Percentiles rank a stretch among this genome's conserved stretches.
Evolutionary conservation across 2,113 vertebrate species (phyloP).

Genomic region (Polypterus senegalus): DNA sequence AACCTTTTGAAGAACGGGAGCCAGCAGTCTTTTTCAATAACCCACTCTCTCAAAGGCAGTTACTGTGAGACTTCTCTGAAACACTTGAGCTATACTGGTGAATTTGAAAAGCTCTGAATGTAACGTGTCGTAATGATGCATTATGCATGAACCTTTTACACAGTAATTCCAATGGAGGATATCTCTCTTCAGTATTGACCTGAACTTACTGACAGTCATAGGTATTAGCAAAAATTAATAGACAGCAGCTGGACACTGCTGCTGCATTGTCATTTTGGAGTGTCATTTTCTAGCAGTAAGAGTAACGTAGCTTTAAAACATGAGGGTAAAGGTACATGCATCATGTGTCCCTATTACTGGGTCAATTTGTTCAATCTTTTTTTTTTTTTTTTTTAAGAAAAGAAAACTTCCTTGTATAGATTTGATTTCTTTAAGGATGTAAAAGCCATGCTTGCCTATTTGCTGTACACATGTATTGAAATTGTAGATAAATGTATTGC

Average conservation of each 20-base stretch:
- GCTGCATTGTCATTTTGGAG: no score
- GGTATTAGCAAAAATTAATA: no score
- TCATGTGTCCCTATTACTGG: conserved; percentile 72
- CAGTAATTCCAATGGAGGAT: conserved; percentile 57
- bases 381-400: conserved; percentile 40
- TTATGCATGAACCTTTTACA: conserved; percentile 69
- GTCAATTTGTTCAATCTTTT: conserved; percentile 70
- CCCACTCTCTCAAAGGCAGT: conserved; percentile 61
- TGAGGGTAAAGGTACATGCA: conserved; percentile 71
- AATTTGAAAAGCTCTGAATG: conserved; percentile 64
- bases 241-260: no score
- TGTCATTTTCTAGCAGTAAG: background rate
- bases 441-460: conserved; percentile 91
- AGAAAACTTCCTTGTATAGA: conserved; percentile 71
- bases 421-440: conserved; percentile 73
- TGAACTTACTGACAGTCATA: no score
- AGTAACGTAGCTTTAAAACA: background rate
- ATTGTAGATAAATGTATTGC: conserved; percentile 82
- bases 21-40: conserved; percentile 48
- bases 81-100: conserved; percentile 45
- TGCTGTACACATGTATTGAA: conserved; percentile 83
- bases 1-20: conserved; percentile 62
- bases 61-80: conserved; percentile 63
- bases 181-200: no score
- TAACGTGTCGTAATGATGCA: conserved; percentile 63